Percentiles rank a stretch among this genome's conserved stretches.
phyloP scores from a whole-genome alignment of 1,140 invertebrate species.

The Euglossa dilemma region DNA sequence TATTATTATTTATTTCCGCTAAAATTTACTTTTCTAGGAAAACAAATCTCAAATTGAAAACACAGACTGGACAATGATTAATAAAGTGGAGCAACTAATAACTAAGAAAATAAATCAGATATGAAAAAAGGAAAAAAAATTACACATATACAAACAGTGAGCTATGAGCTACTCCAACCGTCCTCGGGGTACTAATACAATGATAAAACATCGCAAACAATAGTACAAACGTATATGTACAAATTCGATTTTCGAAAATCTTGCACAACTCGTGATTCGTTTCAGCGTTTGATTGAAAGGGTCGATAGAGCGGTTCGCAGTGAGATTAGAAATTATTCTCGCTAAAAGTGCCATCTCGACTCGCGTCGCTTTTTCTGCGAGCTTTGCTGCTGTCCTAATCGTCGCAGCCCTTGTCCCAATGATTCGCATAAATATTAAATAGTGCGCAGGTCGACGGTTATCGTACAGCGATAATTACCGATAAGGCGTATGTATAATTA shows the following conservation, averaged over 20 bases:
- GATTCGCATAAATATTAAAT: constrained; percentile 62
- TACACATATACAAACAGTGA: constrained; percentile 17
- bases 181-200: neutral
- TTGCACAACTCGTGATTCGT: neutral
- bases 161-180: neutral
- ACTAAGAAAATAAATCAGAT: neutral
- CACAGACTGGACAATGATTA: neutral
- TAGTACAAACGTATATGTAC: constrained; percentile 1
- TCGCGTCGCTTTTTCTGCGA: constrained; percentile 37
- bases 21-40: neutral
- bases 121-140: neutral
- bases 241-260: neutral
- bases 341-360: neutral
- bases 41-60: constrained; percentile 1
- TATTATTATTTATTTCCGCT: neutral
- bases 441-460: constrained; percentile 56
- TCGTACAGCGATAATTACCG: constrained; percentile 61
- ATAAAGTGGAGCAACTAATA: neutral
- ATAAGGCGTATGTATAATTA: constrained; percentile 71
- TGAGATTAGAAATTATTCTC: neutral
- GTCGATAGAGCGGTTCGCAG: neutral
- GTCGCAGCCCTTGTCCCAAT: neutral
- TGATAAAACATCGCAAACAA: neutral
- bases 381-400: neutral
- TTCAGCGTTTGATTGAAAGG: neutral